phyloP scores from a whole-genome alignment of 2,888 invertebrate genomes.

The Caenorhabditis panamensis region DNA sequence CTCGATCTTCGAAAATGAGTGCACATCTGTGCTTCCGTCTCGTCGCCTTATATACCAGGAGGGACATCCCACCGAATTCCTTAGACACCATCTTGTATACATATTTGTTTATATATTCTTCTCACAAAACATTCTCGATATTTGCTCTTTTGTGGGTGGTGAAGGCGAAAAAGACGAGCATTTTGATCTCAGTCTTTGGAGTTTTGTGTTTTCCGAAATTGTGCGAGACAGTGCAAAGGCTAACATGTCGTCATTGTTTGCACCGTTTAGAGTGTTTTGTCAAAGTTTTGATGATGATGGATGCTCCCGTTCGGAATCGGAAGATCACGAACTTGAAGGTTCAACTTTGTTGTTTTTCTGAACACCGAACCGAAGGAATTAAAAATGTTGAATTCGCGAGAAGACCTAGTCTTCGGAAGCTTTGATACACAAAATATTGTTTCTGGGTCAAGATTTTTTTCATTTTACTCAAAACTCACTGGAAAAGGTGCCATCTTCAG shows the following conservation, averaged over 20 bases:
- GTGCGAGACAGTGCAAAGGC: background rate
- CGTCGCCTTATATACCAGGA: constrained; percentile 10
- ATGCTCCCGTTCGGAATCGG: too few species aligned
- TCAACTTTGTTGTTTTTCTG: too few species aligned
- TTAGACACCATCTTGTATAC: constrained; percentile 40
- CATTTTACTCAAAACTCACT: constrained; percentile 15
- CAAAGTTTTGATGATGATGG: too few species aligned
- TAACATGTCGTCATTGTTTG: constrained; percentile 16
- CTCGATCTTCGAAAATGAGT: background rate
- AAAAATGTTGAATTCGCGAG: too few species aligned
- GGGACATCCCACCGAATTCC: constrained; percentile 41
- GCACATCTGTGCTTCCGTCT: background rate
- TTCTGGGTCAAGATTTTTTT: background rate
- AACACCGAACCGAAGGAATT: background rate
- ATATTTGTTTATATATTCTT: constrained; percentile 47
- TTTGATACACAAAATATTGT: too few species aligned
- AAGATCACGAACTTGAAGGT: too few species aligned
- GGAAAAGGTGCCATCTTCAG: constrained; percentile 31
- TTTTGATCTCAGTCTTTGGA: constrained; percentile 51
- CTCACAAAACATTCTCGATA: constrained; percentile 3
- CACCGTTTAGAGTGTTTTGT: too few species aligned
- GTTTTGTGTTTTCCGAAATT: constrained; percentile 9
- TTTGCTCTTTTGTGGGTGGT: constrained; percentile 47
- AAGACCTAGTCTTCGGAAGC: too few species aligned
- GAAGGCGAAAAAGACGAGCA: constrained; percentile 25